These are phyloP conservation scores for Polyergus mexicanus DNA, from an alignment of 1,140 invertebrate species.

Conservation along the genomic window DNA sequence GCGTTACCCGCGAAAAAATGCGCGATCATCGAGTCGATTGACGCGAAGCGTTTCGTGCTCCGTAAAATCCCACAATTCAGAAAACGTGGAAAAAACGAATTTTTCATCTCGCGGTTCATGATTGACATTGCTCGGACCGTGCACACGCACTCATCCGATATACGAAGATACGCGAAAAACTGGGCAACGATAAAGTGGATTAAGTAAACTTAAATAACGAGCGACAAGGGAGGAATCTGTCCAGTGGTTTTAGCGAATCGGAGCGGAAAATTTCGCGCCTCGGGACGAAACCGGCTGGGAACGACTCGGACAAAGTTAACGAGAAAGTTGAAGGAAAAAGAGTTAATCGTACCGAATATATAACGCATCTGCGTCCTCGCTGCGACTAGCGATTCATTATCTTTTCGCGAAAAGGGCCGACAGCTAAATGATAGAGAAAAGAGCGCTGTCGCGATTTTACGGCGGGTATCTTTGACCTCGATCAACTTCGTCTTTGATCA, in stretches of 20 bases:
- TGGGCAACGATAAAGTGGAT: conserved; percentile 3
- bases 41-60: neutral
- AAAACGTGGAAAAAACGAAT: neutral
- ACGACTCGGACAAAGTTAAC: conserved; percentile 29
- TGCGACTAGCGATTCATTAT: conserved; percentile 22
- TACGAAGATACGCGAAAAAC: neutral
- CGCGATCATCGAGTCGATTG: neutral
- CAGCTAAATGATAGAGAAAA: conserved; percentile 4
- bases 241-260: conserved; percentile 16
- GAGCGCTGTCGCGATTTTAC: neutral
- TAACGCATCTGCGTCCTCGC: neutral
- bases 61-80: neutral
- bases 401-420: neutral
- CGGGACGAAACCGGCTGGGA: neutral
- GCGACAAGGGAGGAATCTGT: conserved; percentile 5
- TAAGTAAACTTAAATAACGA: conserved; percentile 35
- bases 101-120: neutral
- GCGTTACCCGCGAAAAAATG: too few species aligned
- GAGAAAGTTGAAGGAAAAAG: conserved; percentile 21
- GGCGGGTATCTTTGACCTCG: neutral
- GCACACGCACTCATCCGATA: neutral
- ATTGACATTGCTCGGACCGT: neutral
- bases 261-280: conserved; percentile 26
- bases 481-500: neutral
- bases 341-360: conserved; percentile 22